Evolutionary conservation across 1,140 invertebrate genomes (phyloP).

Genomic region (Drosophila albomicans): DNA sequence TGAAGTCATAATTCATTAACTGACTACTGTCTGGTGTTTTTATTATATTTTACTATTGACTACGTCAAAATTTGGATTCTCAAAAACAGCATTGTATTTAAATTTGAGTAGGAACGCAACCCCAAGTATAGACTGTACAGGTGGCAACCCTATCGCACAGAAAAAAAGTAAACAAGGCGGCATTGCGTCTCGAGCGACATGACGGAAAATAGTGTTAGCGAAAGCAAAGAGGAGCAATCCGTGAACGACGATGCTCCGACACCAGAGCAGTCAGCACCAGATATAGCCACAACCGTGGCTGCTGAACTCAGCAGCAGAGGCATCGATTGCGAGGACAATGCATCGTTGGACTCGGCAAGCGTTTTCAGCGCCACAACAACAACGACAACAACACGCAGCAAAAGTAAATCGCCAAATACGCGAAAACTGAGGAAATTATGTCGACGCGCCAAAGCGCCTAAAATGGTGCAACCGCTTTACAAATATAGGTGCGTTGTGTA

Average conservation of each 20-base stretch:
- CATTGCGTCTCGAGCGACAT: constrained; percentile 20
- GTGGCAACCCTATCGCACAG: constrained; percentile 24
- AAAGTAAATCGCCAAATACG: constrained; percentile 94
- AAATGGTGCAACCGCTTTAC: constrained; percentile 90
- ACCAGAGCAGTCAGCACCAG: background rate
- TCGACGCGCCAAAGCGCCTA: constrained; percentile 86
- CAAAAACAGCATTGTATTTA: too few relatives aligned
- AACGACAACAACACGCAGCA: constrained; percentile 94
- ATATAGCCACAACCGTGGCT: background rate
- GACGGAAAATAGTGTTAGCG: constrained; percentile 38
- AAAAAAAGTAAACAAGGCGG: constrained; percentile 43
- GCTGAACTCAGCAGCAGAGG: background rate
- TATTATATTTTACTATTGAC: background rate
- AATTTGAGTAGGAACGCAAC: background rate
- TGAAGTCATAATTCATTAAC: too few relatives aligned
- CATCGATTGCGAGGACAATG: constrained; percentile 33
- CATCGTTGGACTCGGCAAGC: constrained; percentile 88
- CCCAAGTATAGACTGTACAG: background rate
- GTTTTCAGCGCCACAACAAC: constrained; percentile 90
- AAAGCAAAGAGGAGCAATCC: constrained; percentile 31
- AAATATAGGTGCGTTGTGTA: constrained; percentile 88
- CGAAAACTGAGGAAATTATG: constrained; percentile 87
- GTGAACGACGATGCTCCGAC: constrained; percentile 4
- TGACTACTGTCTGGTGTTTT: too few relatives aligned
- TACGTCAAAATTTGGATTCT: too few relatives aligned